phyloP scores from a whole-genome alignment of 37 sponge, comb jelly and placozoan species.

The Beroe forskalii region DNA sequence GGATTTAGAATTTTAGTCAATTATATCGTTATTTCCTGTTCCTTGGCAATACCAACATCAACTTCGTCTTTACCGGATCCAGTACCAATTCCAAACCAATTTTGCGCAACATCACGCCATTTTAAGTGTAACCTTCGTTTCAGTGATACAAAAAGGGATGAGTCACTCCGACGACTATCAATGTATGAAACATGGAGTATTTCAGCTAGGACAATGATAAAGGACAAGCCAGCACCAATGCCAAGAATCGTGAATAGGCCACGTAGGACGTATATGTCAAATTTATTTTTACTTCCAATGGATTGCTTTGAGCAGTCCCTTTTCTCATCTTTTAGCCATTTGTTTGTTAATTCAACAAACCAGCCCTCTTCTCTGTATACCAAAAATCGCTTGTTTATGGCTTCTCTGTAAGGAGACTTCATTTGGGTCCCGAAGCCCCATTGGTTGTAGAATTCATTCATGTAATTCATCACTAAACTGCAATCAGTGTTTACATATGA shows the following conservation, averaged over 20 bases:
- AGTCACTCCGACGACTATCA: no score
- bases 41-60: no score
- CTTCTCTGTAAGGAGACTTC: neutral
- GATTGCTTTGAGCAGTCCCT: neutral
- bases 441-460: neutral
- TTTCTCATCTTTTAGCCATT: neutral
- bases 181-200: neutral
- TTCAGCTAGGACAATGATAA: neutral
- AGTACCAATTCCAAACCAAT: no score
- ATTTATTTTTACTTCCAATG: neutral
- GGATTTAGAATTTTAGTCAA: no score
- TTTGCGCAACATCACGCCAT: no score
- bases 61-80: no score
- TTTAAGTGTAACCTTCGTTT: no score
- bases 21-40: no score
- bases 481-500: neutral
- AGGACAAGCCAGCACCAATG: neutral
- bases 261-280: neutral
- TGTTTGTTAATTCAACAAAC: no score
- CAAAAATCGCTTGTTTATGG: neutral
- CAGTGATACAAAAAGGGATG: no score
- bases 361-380: no score
- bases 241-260: neutral
- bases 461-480: neutral
- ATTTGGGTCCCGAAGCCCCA: constrained; percentile 2